Percentiles rank a stretch among this genome's conserved stretches.
These are phyloP conservation scores for Philotrypesis tridentata DNA, from an alignment of 1,140 invertebrate genomes.

Conservation along the genomic window DNA sequence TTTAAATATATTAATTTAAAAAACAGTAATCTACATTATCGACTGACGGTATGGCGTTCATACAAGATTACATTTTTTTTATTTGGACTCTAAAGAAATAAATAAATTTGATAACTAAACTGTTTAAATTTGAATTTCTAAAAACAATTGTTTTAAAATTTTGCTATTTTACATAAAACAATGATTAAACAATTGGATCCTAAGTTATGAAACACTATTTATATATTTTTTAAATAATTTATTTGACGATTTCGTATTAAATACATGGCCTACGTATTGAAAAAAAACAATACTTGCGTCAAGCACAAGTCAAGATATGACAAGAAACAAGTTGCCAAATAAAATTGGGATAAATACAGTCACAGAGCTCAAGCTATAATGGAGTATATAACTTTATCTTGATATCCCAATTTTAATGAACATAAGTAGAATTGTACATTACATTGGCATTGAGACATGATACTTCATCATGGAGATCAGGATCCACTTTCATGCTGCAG, in stretches of 20 bases:
- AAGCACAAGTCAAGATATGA: constrained; percentile 24
- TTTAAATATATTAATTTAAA: not conserved
- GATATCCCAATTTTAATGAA: constrained; percentile 23
- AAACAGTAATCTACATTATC: not conserved
- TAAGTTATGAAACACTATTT: not conserved
- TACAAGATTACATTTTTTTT: not conserved
- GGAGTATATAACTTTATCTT: not conserved
- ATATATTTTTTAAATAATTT: constrained; percentile 54
- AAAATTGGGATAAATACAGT: constrained; percentile 39
- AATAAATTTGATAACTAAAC: no score
- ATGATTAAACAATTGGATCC: not conserved
- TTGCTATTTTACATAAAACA: no score
- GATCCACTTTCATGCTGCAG: constrained; percentile 34
- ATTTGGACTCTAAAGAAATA: no score
- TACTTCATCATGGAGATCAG: constrained; percentile 36
- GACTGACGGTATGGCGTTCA: not conserved
- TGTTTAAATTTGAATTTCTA: no score
- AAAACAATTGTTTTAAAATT: no score
- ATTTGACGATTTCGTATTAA: constrained; percentile 58
- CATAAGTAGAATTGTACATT: constrained; percentile 1
- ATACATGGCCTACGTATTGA: constrained; percentile 54
- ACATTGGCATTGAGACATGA: constrained; percentile 7
- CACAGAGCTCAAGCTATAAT: constrained; percentile 24
- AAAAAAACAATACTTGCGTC: constrained; percentile 35
- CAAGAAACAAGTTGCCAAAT: constrained; percentile 40